Base-by-base conservation (phyloP, 2,888 invertebrate species). In the Dasypogon diadema region DNA sequence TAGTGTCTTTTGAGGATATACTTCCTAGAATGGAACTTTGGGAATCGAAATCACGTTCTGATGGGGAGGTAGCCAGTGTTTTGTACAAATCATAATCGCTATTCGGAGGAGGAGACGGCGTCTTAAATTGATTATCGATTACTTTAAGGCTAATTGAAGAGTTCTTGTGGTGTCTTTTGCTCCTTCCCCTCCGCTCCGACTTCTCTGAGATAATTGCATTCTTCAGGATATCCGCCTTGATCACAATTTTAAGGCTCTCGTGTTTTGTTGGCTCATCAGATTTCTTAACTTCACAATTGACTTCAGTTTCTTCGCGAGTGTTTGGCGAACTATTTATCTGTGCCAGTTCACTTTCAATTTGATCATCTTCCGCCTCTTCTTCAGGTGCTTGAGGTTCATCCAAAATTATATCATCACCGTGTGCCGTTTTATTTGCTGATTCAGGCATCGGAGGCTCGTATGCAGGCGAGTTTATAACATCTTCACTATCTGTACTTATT, bases 401-500 rank as follows among this genome's bases (percentile, higher is more conserved):
- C 3, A 78, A 77, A 12, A 79, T 37, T 8, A 77, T 75, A 8
- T 79, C 78, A 26, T 79, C 79, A 18, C 77, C 79, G 2, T 79
- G 78, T 12, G 79, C 75, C 48, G 72, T 26, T 21, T 72, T 54
- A n/a, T 65, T 24, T 6, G 86, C 18, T 56, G 76, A 76, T 75
- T 78, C 68, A 70, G 75, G 73, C 55, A 77, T 55, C 46, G 77
- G 76, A 56, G 78, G 75, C 54, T 88, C 88, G 78, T 88, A 87
- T 78, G 87, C 86, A 74, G 89, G 89, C 68, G 89, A 89, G 79
- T 88, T 89, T 63, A 88, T 87, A 68, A 89, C 88, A 83, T 89
- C 89, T 87, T 90, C 90, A 75, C 90, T 90, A 81, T 90, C 90
- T 70, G 90, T 90, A 82, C 90, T 90, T 74, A 90, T 89, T 83